Base-by-base conservation (phyloP, 1,140 invertebrate genomes). In the Uloborus diversus region DNA sequence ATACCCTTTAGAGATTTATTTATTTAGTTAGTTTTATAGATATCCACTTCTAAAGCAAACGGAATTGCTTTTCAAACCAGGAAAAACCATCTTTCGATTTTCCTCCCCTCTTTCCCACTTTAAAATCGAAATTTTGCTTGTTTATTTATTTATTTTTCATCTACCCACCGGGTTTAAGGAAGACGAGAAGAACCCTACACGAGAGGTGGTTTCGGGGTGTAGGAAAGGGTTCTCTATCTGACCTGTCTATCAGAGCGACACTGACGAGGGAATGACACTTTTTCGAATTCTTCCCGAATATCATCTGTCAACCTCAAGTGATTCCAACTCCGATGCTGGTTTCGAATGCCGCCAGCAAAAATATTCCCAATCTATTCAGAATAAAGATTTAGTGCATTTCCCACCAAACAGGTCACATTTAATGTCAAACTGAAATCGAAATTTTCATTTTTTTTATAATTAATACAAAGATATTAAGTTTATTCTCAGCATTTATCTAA, bases 11-110 rank as follows among this genome's bases (percentile, higher is more conserved):
- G n/a, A n/a, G n/a, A n/a, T n/a, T 28, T 53, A 73, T 73, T 37
- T 73, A 73, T 73, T 73, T 61, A 61, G 56, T 73, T 73, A 73
- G 53, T 33, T 49, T 49, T 23, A 35, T 28, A 71, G 53, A 70
- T 56, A 71, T 53, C 51, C 47, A 47, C 56, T 73, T 47, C 42
- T 42, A 28, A 61, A 47, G 69, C 32, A 49, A 37, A 32, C 27
- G 69, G 69, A 73, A 73, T 73, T 61, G 69, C 20, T 73, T 42
- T 73, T 73, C 69, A 61, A 73, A 61, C 56, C 32, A 17, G 37
- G n/a, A n/a, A n/a, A 42, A 13, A 17, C 37, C 37, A 13, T 42
- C 37, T 42, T 17, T 42, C 25, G 7, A 30, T 28, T 59, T 59
- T 59, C 32, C 25, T 59, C 25, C n/a, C 25, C 25, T 59, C 27